Conservation (phyloP, 2,888 invertebrate species). For the Epinotia brunnichana region DNA sequence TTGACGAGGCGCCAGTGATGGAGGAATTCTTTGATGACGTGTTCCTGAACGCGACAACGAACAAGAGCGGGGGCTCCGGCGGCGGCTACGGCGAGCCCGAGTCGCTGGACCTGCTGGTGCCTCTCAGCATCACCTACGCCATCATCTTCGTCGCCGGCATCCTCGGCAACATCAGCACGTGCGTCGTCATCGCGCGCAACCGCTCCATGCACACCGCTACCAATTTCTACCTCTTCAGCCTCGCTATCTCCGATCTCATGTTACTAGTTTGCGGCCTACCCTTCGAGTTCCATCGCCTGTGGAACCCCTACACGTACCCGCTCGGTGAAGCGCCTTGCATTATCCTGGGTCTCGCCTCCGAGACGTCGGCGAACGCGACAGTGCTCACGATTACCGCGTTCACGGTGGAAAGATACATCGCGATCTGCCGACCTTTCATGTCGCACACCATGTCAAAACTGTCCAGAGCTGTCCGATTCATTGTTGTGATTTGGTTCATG, state of each 20-base stretch:
- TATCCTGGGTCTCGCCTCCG: conserved; percentile 89
- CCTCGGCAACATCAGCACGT: conserved; percentile 91
- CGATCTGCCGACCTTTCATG: conserved; percentile 93
- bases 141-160: conserved; percentile 89
- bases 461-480: conserved; percentile 90
- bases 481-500: conserved; percentile 90
- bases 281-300: conserved; percentile 89
- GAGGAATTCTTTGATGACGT: conserved; percentile 59
- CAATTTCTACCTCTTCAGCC: conserved; percentile 91
- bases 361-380: conserved; percentile 93
- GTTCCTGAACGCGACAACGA: conserved; percentile 65
- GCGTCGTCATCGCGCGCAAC: conserved; percentile 90
- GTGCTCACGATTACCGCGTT: conserved; percentile 94
- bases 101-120: conserved; percentile 85
- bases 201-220: conserved; percentile 93
- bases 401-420: conserved; percentile 94
- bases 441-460: conserved; percentile 93
- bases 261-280: conserved; percentile 90
- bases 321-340: conserved; percentile 91
- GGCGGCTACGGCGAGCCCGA: conserved; percentile 71
- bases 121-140: conserved; percentile 87
- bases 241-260: conserved; percentile 90
- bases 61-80: conserved; percentile 56
- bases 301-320: conserved; percentile 89
- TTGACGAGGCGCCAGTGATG: conserved; percentile 55